Evolutionary conservation across 2,888 invertebrate species (phyloP).

Genomic region (Poecilus cupreus): DNA sequence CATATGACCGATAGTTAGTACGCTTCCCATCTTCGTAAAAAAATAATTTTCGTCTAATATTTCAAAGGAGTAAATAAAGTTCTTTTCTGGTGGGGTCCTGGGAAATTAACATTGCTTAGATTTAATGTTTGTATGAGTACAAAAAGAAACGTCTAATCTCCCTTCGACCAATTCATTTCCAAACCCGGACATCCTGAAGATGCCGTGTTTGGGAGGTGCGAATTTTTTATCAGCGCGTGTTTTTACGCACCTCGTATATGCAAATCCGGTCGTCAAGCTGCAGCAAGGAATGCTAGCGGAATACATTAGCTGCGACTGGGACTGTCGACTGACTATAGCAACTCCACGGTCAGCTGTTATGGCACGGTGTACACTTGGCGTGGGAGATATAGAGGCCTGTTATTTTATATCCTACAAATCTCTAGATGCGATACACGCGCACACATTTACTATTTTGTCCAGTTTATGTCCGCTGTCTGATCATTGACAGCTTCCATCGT

Average conservation of each 20-base stretch:
- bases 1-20: too few relatives aligned
- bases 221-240: slow-evolving; percentile 38
- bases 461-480: slow-evolving; percentile 28
- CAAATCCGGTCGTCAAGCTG: slow-evolving; percentile 48
- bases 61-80: too few relatives aligned
- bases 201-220: slow-evolving; percentile 5
- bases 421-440: slow-evolving; percentile 36
- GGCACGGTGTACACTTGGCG: slow-evolving; percentile 4
- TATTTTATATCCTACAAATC: slow-evolving; percentile 47
- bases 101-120: too few relatives aligned
- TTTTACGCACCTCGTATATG: slow-evolving; percentile 45
- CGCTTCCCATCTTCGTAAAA: too few relatives aligned
- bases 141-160: not conserved
- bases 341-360: slow-evolving; percentile 26
- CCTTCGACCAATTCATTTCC: not conserved
- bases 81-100: too few relatives aligned
- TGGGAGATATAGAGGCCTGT: slow-evolving; percentile 27
- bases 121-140: too few relatives aligned
- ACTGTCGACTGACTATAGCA: not conserved
- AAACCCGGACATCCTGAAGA: slow-evolving; percentile 7
- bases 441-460: slow-evolving; percentile 40
- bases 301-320: slow-evolving; percentile 39
- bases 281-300: slow-evolving; percentile 44
- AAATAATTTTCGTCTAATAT: too few relatives aligned
- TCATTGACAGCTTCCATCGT: slow-evolving; percentile 41